Evolutionary conservation across 92 coral and sea anemone species (phyloP), one percentile per base, ranked within the genome.

Genomic region (Umimayanthus kanabou): DNA sequence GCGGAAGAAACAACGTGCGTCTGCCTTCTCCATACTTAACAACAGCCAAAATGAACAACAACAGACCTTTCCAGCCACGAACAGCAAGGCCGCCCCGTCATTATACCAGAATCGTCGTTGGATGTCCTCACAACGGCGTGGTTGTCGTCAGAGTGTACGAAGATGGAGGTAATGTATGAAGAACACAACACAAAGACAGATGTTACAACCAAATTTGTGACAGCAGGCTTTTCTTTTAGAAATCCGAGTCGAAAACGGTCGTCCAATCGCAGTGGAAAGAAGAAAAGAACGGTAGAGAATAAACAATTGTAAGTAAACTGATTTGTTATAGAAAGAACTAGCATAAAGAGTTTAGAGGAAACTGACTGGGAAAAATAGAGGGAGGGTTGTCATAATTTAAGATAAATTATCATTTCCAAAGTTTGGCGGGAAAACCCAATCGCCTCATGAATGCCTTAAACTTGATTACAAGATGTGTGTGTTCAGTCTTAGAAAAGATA

Each of bases 141-240:
- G 88, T 90, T 39, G 90, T 87, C 1, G 81, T 90, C 39, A 80
- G 85, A 73, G 45, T 88, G 20, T 87, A 81, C 39, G 67, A 40
- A 15, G 80, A 76, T 33, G 90, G 90, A 90, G 92, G 92, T 90
- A 66, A 87, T 70, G 66, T 66, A 49, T 71, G 39, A 72, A 29
- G 40, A 84, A n/a, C 33, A 22, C 50, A 39, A 5, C 58, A 23
- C 33, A 73, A 47, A 23, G 58, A 72, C 18, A 16, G 55, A 85
- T 5, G 28, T 13, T 53, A 33, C 58, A 79, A 15, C 67, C 73
- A 61, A 80, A 16, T 26, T 39, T 65, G 28, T 61, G 73, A 81
- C 72, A 20, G 13, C 49, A 40, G 13, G 61, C 22, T n/a, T 64
- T 61, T 67, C 55, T 65, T 28, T 9, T 82, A 90, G 90, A 90